Evolutionary conservation across 2,888 invertebrate genomes (phyloP).

Genomic region (Bellardia bayeri): DNA sequence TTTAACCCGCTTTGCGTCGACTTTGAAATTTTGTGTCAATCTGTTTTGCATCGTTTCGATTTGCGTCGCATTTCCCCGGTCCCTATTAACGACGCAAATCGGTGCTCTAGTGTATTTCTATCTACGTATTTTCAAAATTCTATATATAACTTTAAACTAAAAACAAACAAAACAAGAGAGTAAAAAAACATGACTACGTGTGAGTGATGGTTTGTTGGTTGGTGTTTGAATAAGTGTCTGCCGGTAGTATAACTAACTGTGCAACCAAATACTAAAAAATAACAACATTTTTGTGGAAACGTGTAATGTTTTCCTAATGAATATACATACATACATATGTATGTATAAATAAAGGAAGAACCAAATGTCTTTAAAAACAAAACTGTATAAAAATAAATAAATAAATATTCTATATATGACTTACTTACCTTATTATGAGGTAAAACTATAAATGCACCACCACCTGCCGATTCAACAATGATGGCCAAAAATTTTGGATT

Average conservation of each 20-base stretch:
- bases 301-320: slow-evolving; percentile 58
- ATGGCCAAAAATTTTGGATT: slow-evolving; percentile 99
- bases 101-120: no score
- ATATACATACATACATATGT: neutral
- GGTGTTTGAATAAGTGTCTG: slow-evolving; percentile 38
- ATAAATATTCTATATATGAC: slow-evolving; percentile 51
- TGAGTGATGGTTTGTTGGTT: slow-evolving; percentile 8
- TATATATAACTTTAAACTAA: slow-evolving; percentile 24
- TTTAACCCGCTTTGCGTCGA: no score
- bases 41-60: no score
- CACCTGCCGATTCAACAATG: slow-evolving; percentile 98
- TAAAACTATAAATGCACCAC: slow-evolving; percentile 97
- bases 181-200: slow-evolving; percentile 6
- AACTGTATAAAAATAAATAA: slow-evolving; percentile 38
- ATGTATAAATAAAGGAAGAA: slow-evolving; percentile 32
- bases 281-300: slow-evolving; percentile 30
- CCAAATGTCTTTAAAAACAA: neutral
- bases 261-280: slow-evolving; percentile 31
- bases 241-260: neutral
- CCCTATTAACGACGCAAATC: no score
- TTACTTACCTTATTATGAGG: slow-evolving; percentile 93
- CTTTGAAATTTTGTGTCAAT: no score
- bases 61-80: no score
- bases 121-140: slow-evolving; percentile 36
- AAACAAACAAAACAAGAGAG: slow-evolving; percentile 14